phyloP scores from a whole-genome alignment of 1,140 invertebrate species.

The Drosophila nebulosa region DNA sequence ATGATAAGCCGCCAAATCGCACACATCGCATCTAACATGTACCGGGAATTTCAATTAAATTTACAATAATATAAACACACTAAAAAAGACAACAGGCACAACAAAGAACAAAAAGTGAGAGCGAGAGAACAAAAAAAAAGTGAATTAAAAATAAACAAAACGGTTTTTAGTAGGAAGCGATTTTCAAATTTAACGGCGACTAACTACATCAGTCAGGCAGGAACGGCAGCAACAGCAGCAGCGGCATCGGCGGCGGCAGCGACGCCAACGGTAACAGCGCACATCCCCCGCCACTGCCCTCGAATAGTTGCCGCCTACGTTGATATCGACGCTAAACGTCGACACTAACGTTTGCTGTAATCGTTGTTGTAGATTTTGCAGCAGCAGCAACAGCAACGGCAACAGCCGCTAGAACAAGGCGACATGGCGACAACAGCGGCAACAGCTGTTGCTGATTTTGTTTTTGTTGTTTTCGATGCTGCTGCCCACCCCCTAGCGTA shows the following conservation, averaged over 20 bases:
- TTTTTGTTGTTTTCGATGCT: conserved; percentile 52
- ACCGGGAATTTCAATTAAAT: neutral
- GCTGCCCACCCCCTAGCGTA: neutral
- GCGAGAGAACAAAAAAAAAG: conserved; percentile 21
- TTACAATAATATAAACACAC: neutral
- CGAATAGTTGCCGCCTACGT: neutral
- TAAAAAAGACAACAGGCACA: neutral
- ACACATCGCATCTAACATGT: neutral
- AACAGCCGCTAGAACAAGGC: conserved; percentile 13
- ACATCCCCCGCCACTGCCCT: neutral
- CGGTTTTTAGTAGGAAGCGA: conserved; percentile 17
- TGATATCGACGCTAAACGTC: neutral
- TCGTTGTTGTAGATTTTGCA: conserved; percentile 29
- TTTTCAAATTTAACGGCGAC: conserved; percentile 5
- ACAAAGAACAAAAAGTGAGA: neutral
- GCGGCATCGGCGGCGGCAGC: neutral
- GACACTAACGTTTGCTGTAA: conserved; percentile 5
- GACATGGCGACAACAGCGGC: conserved; percentile 16
- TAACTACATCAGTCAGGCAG: neutral
- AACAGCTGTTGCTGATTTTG: conserved; percentile 36
- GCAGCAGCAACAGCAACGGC: too few species aligned
- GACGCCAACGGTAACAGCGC: neutral
- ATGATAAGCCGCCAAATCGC: neutral
- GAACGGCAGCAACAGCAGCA: neutral
- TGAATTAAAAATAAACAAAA: conserved; percentile 53